Percentiles rank a stretch among this genome's conserved stretches.
Evolutionary conservation across 35 echinoderm and acorn worm genomes (phyloP).

Genomic region (Apostichopus californicus): DNA sequence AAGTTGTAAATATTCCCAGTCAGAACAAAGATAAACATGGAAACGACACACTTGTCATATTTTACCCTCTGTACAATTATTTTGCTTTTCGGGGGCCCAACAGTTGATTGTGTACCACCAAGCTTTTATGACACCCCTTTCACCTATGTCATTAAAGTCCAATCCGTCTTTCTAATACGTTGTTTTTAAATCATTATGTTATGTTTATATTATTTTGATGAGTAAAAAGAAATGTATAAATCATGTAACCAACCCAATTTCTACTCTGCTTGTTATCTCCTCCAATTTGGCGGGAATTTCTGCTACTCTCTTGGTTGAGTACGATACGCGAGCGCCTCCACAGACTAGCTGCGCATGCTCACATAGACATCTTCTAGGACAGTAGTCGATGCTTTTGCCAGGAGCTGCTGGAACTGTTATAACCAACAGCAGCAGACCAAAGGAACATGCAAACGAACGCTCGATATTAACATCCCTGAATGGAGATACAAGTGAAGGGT

Average conservation of each 20-base stretch:
- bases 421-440: neutral
- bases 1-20: too few relatives aligned
- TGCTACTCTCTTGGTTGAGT: neutral
- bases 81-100: too few relatives aligned
- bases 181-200: neutral
- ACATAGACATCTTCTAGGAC: slow-evolving; percentile 5
- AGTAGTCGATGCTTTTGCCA: neutral
- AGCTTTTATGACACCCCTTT: neutral
- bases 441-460: neutral
- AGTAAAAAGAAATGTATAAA: neutral
- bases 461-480: slow-evolving; percentile 10
- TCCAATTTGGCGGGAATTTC: slow-evolving; percentile 6
- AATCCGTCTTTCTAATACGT: neutral
- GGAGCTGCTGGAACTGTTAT: too few relatives aligned
- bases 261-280: neutral
- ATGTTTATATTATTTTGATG: slow-evolving; percentile 33
- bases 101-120: neutral
- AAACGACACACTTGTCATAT: too few relatives aligned
- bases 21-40: too few relatives aligned
- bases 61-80: too few relatives aligned
- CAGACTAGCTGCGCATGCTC: slow-evolving; percentile 21
- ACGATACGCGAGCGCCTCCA: neutral
- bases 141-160: neutral
- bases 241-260: slow-evolving; percentile 1
- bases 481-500: neutral